Base-by-base conservation (phyloP, 2,113 vertebrate genomes). In the Ardeotis arabs region DNA sequence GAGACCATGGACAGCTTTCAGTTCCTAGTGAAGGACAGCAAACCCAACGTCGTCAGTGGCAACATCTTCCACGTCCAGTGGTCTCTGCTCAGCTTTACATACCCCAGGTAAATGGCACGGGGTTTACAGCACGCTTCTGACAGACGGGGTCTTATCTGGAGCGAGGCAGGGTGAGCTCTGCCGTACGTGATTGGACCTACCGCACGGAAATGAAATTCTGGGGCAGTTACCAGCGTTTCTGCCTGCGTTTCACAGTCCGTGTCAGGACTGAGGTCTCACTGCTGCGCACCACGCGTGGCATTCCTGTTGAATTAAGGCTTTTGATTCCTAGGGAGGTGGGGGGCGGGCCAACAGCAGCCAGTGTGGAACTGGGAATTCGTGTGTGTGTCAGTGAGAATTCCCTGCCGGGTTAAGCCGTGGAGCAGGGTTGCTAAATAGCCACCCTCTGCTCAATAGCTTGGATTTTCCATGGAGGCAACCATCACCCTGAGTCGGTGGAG, bases 31-130 rank as follows among this genome's bases (percentile, higher is more conserved):
- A 99, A 98, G 96, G 99, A 99, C 97, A 98, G 98, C 97, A 99
- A 99, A 83, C 99, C 99, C 88, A 99, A 98, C 4, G 95, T 99
- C 84, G 99, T 99, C 97, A 97, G 84, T 4, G 98, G 98, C 97
- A 99, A 99, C 17, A 44, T 98, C 84, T 99, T 99, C 97, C 99
- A 99, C 62, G n/a, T 99, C 87, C 99, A 99, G 98, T 99, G 99
- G 99, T 99, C 99, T 6, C 98, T 99, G 84, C 99, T 99, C 98
- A 99, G 99, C 98, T 99, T 99, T 74, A 95, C 98, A 12, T 91
- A 99, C 77, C 93, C 94, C 90, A 99, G 99, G 99, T 99, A 96
- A 95, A 41, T 10, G 28, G 12, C 39, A 5, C 0, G 2, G n/a
- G 55, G 33, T 12, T 64, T 25, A 21, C 20, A 27, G 79, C 27